These are phyloP conservation scores for Hassar affinis DNA, from an alignment of 2,113 vertebrate genomes.

Conservation along the genomic window DNA sequence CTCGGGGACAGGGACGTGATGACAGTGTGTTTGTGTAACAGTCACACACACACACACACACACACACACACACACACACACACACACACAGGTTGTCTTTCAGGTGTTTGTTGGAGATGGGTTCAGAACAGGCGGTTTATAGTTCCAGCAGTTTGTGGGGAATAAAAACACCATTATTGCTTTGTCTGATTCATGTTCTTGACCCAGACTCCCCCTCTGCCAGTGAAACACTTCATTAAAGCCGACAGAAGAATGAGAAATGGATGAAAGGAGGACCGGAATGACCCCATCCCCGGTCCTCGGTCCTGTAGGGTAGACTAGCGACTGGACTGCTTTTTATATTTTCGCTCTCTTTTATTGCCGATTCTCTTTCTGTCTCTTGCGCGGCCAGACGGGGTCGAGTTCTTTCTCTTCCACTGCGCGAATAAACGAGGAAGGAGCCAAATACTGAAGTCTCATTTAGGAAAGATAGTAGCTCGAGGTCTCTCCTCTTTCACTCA, in stretches of 20 bases:
- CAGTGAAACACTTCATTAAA: neutral
- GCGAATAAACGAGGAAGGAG: slow-evolving; percentile 21
- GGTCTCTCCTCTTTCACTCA: slow-evolving; percentile 56
- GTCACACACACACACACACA: too few species aligned
- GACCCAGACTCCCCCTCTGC: neutral
- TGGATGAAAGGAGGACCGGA: neutral
- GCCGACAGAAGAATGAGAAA: neutral
- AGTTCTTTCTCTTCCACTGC: slow-evolving; percentile 26
- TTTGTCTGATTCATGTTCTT: neutral
- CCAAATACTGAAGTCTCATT: slow-evolving; percentile 39
- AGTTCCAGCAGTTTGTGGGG: neutral
- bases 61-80: neutral
- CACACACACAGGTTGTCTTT: neutral
- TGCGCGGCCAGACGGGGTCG: neutral
- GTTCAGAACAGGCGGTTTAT: neutral
- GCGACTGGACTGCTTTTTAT: neutral
- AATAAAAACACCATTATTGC: neutral
- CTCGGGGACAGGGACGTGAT: neutral
- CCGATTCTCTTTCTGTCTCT: neutral
- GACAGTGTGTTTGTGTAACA: too few species aligned
- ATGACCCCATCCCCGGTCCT: neutral
- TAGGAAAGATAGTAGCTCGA: slow-evolving; percentile 44
- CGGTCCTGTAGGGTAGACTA: neutral
- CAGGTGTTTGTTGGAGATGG: neutral
- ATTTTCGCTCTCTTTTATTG: slow-evolving; percentile 7